phyloP scores from a whole-genome alignment of 2,797 vertebrate genomes.

The Sebastes steindachneri region DNA sequence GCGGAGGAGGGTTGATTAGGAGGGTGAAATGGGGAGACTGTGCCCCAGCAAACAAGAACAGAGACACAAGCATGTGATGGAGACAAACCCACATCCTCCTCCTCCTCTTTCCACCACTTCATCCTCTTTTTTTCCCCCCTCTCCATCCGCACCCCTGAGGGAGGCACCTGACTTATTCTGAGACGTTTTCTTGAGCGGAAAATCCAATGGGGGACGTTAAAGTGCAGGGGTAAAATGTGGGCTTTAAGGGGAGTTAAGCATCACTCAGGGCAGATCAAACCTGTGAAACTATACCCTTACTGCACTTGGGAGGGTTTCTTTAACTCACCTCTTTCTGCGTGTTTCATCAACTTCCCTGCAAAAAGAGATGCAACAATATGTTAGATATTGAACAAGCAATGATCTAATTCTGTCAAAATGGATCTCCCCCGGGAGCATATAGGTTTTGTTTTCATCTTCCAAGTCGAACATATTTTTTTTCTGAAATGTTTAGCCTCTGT shows the following conservation, averaged over 20 bases:
- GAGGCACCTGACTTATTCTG: conserved; percentile 72
- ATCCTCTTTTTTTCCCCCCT: conserved; percentile 7
- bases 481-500: conserved; percentile 67
- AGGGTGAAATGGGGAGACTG: conserved; percentile 56
- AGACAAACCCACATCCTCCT: conserved; percentile 47
- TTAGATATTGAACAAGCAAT: conserved; percentile 66
- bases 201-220: conserved; percentile 70
- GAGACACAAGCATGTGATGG: conserved; percentile 54
- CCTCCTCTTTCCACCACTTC: conserved; percentile 7
- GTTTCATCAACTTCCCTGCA: conserved; percentile 71
- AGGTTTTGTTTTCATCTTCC: conserved; percentile 57
- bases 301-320: conserved; percentile 46
- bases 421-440: conserved; percentile 52
- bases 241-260: conserved; percentile 73
- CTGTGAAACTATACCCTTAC: conserved; percentile 57
- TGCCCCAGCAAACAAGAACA: conserved; percentile 65
- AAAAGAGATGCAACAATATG: conserved; percentile 59
- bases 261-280: conserved; percentile 71
- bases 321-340: conserved; percentile 59
- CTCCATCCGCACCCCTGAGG: conserved; percentile 58
- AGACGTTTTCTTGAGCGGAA: conserved; percentile 65
- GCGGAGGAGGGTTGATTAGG: conserved; percentile 49
- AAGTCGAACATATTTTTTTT: conserved; percentile 36
- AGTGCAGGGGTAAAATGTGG: conserved; percentile 68
- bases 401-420: conserved; percentile 78